Conservation (phyloP, 2,888 invertebrate species). For the Caenorhabditis imperialis region DNA sequence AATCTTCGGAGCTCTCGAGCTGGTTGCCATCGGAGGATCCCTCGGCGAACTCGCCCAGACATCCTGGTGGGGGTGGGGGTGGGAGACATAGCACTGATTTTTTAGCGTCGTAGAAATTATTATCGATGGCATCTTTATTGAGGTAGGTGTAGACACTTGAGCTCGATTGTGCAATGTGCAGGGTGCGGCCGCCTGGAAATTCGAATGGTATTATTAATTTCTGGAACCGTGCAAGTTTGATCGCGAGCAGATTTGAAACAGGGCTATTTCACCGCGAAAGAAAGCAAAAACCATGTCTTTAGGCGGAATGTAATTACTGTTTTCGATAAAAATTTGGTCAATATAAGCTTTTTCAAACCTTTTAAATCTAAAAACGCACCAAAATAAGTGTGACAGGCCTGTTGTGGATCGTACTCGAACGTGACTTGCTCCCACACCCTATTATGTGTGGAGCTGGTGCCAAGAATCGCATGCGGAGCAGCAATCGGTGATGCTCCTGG, state of each 20-base stretch:
- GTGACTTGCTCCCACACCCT: conserved; percentile 17
- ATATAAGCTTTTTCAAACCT: neutral
- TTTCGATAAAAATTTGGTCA: no score
- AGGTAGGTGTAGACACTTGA: conserved; percentile 10
- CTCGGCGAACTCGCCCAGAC: neutral
- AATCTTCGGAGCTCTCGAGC: conserved; percentile 37
- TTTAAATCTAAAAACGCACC: neutral
- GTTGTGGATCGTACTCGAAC: conserved; percentile 15
- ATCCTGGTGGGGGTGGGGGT: conserved; percentile 15
- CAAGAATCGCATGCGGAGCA: conserved; percentile 26
- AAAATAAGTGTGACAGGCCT: conserved; percentile 37
- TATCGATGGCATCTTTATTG: conserved; percentile 26
- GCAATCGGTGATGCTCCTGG: conserved; percentile 13
- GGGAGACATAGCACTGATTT: conserved; percentile 22
- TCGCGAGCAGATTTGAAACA: no score
- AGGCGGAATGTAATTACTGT: no score
- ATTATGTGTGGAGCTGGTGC: conserved; percentile 6
- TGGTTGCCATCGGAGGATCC: conserved; percentile 13
- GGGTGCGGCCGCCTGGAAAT: conserved; percentile 26
- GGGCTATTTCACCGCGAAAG: no score
- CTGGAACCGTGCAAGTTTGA: no score
- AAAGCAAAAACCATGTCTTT: no score
- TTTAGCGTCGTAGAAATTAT: conserved; percentile 23
- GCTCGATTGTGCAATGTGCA: conserved; percentile 7
- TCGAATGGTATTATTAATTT: no score